Base-by-base conservation (phyloP, 2,888 invertebrate species). In the Stegophylla sp. region DNA sequence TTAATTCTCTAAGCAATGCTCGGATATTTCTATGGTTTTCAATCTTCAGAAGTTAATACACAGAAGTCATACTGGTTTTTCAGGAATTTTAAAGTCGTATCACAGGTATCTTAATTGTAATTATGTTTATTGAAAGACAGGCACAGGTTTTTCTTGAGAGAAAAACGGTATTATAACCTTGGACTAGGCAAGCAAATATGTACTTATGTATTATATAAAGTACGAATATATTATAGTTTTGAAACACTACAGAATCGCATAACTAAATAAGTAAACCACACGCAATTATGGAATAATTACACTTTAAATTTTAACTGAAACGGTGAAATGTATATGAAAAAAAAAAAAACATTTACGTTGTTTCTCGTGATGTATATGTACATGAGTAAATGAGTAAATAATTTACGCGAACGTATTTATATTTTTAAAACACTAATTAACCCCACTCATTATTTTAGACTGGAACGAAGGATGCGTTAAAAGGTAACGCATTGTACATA, bases 151-250 rank as follows among this genome's bases (percentile, higher is more conserved):
- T 66, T 66, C 28, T 74, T 20, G 15, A 69, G 20, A 59, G 34
- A 26, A 71, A 79, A 79, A 79, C 79, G 61, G 79, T 71, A 71
- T 63, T 61, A 79, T 79, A 69, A 71, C 79, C 79, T 79, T 79
- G 79, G 13, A 23, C 61, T 7, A 34, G 7, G 34, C 34, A 51
- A 71, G 10, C 15, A 17, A 10, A 34, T 34, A 34, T 34, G 43
- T 41, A n/a, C n/a, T n/a, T n/a, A 17, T 15, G 51, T 74, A 74
- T 74, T 74, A 34, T 69, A 51, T 73, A 34, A 61, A 74, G 41
- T 34, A 61, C 3, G 45, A 74, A 74, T 45, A 26, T 28, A 34
- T 74, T 74, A 48, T 4, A 48, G 63, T 74, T 63, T 74, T 34
- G 1, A 63, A 63, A 63, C 15, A 48, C 73, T 59, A n/a, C 15